Evolutionary conservation across 2,888 invertebrate genomes (phyloP).

Genomic region (Helobdella robusta): DNA sequence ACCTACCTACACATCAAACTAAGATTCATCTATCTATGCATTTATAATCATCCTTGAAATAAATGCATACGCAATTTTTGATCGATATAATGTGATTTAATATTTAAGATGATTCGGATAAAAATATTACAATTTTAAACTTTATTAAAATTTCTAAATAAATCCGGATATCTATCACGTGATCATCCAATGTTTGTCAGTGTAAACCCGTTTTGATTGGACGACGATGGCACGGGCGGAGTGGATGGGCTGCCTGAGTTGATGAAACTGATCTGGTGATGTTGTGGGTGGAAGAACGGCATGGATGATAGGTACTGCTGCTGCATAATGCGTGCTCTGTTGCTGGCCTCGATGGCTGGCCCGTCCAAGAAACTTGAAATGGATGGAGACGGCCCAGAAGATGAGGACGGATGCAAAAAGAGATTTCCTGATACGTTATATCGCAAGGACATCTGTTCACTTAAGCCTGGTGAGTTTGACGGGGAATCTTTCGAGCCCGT

Average conservation of each 20-base stretch:
- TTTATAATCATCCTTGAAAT: no score
- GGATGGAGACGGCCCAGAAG: not conserved
- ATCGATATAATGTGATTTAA: no score
- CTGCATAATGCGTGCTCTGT: conserved; percentile 16
- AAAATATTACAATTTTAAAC: not conserved
- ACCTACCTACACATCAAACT: no score
- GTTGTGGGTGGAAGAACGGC: no score
- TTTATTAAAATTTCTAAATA: not conserved
- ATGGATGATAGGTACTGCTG: conserved; percentile 3
- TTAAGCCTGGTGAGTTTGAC: not conserved
- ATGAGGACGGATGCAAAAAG: no score
- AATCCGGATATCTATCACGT: no score
- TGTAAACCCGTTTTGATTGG: not conserved
- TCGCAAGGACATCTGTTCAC: not conserved
- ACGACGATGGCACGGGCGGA: not conserved
- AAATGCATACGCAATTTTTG: no score
- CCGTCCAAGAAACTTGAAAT: not conserved
- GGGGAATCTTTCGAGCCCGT: conserved; percentile 15
- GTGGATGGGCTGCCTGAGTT: not conserved
- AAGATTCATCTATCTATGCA: no score
- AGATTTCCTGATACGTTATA: no score
- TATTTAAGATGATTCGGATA: no score
- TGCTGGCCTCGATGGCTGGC: not conserved
- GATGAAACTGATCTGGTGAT: not conserved
- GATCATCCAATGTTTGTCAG: conserved; percentile 7